phyloP scores from a whole-genome alignment of 2,113 vertebrate species.

The Dendrocopos noguchii region DNA sequence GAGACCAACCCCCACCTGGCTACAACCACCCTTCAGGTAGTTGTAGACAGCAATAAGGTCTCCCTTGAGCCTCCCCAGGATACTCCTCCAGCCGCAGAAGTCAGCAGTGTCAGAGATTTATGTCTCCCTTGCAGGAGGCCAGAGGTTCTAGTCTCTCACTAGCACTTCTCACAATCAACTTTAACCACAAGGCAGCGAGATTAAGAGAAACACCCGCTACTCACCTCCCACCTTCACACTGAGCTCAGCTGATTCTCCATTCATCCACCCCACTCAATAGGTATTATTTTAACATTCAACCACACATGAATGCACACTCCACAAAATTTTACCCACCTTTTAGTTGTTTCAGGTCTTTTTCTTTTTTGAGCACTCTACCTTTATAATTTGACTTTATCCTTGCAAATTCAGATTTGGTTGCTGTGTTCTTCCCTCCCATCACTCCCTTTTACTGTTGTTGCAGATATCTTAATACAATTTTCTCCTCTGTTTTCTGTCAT shows the following conservation, averaged over 20 bases:
- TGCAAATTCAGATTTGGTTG: not conserved
- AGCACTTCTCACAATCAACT: not conserved
- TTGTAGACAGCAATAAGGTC: no score
- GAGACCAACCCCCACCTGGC: no score
- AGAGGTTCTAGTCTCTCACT: not conserved
- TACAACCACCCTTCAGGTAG: no score
- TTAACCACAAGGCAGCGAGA: not conserved
- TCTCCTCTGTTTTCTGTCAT: not conserved
- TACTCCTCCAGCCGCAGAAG: not conserved
- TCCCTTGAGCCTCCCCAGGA: not conserved
- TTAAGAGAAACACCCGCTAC: not conserved
- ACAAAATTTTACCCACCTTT: not conserved
- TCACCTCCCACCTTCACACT: constrained; percentile 3
- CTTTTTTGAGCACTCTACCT: not conserved
- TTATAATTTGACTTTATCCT: constrained; percentile 7
- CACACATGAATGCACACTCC: not conserved
- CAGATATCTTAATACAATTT: not conserved
- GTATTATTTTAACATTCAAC: not conserved
- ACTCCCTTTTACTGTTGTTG: not conserved
- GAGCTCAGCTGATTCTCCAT: not conserved
- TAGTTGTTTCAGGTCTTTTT: not conserved
- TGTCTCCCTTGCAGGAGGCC: not conserved
- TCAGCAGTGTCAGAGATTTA: not conserved
- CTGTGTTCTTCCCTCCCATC: not conserved
- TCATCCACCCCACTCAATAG: not conserved